These are phyloP conservation scores for Maccullochella peelii DNA, from an alignment of 2,113 vertebrate species.

Conservation along the genomic window DNA sequence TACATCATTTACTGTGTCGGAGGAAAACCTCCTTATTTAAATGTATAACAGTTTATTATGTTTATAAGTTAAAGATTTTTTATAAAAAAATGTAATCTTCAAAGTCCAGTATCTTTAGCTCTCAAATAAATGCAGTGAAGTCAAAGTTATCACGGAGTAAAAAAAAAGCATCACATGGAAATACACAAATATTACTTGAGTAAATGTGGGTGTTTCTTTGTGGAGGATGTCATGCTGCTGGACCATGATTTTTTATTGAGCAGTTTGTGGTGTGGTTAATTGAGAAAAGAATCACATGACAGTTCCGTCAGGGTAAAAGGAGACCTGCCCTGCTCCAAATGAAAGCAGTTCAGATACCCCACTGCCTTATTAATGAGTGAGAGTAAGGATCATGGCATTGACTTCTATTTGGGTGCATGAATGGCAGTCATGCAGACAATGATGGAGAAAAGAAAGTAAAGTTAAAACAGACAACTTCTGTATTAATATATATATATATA, in stretches of 20 bases:
- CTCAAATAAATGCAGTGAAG: neutral
- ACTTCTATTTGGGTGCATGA: conserved; percentile 18
- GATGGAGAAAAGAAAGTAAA: neutral
- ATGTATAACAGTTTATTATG: neutral
- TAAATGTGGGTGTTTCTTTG: neutral
- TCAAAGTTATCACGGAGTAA: too few species aligned
- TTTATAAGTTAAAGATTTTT: neutral
- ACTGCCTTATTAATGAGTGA: conserved; percentile 6
- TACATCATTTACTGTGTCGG: too few species aligned
- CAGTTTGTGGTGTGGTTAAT: neutral
- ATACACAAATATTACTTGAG: neutral
- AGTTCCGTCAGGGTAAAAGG: conserved; percentile 9
- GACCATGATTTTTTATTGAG: neutral
- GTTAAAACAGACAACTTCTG: neutral
- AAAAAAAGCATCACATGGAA: neutral
- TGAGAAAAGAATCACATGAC: neutral
- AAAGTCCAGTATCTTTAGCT: neutral
- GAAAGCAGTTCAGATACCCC: neutral
- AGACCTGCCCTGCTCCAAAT: neutral
- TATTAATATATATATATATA: neutral
- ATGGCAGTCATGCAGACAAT: neutral
- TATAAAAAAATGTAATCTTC: neutral
- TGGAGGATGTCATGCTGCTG: neutral
- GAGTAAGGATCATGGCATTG: neutral
- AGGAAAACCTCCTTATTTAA: too few species aligned